Conservation (phyloP, 2,797 vertebrate genomes). For the Loriculus beryllinus region DNA sequence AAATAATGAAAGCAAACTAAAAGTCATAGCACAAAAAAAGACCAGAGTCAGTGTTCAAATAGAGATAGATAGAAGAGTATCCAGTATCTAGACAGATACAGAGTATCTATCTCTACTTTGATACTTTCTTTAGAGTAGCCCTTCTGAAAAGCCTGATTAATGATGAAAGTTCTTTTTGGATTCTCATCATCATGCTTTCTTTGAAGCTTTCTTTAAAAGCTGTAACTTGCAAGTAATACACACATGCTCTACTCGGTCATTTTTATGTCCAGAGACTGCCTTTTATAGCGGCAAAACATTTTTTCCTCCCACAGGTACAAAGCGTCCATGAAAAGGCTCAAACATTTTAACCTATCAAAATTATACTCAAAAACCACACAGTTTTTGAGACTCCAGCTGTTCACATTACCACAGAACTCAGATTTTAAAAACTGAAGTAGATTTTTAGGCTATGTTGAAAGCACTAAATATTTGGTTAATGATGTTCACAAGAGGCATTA, state of each 20-base stretch:
- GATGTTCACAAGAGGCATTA: background rate
- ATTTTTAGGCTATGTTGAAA: background rate
- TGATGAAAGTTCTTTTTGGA: background rate
- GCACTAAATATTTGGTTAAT: background rate
- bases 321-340: background rate
- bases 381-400: background rate
- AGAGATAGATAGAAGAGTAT: background rate
- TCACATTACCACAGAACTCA: background rate
- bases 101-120: background rate
- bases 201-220: background rate
- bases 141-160: background rate
- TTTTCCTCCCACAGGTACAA: background rate
- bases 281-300: background rate
- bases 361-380: background rate
- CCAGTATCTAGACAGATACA: background rate
- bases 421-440: background rate
- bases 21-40: background rate
- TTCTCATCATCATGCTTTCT: background rate
- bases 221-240: background rate
- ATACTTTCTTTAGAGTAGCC: background rate
- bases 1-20: background rate
- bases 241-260: background rate
- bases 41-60: background rate
- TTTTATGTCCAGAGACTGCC: background rate
- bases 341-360: background rate